Conservation (phyloP, 1,140 invertebrate species). For the Coptotermes formosanus region DNA sequence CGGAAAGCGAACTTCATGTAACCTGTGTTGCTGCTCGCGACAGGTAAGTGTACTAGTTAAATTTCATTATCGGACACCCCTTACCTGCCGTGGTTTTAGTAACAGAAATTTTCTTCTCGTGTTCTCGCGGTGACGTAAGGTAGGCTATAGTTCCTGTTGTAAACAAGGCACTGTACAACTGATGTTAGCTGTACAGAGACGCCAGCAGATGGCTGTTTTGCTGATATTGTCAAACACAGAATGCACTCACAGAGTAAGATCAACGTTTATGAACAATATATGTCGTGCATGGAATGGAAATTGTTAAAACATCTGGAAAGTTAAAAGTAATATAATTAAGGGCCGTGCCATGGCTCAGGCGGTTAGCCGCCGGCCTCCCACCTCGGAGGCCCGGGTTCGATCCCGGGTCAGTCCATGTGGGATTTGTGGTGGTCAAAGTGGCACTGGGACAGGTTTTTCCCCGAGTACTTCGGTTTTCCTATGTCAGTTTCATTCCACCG, state of each 20-base stretch:
- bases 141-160: background rate
- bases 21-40: slow-evolving; percentile 68
- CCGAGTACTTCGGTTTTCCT: too few species aligned
- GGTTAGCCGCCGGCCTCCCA: too few species aligned
- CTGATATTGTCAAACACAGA: slow-evolving; percentile 29
- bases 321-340: background rate
- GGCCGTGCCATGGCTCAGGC: too few species aligned
- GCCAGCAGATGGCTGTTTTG: slow-evolving; percentile 25
- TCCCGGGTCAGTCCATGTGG: too few species aligned
- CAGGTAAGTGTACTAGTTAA: slow-evolving; percentile 48
- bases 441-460: too few species aligned
- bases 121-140: background rate
- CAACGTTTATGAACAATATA: background rate
- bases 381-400: too few species aligned
- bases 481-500: too few species aligned
- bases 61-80: too few species aligned
- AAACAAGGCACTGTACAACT: background rate
- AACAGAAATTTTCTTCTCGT: too few species aligned
- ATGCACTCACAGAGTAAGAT: background rate
- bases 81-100: too few species aligned
- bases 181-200: background rate
- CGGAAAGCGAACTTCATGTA: slow-evolving; percentile 59
- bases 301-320: background rate
- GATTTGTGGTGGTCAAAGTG: too few species aligned
- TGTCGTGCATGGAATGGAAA: slow-evolving; percentile 8